Percentiles rank a stretch among this genome's conserved stretches.
These are phyloP conservation scores for Calonectris borealis DNA, from an alignment of 2,113 vertebrate genomes.

Conservation along the genomic window DNA sequence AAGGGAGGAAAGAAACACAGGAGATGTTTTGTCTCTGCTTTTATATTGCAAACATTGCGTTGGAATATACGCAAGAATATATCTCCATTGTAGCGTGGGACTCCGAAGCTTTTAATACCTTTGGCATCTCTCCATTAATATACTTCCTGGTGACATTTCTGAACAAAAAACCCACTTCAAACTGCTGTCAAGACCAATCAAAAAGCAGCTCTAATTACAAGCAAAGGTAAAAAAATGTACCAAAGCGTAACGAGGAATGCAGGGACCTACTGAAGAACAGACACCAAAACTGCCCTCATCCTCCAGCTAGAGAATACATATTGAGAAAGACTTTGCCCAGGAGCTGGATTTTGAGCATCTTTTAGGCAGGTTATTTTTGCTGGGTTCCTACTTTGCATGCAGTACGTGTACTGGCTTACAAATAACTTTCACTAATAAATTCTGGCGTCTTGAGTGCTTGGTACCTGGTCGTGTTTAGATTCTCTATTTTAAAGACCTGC, in stretches of 20 bases:
- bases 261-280: neutral
- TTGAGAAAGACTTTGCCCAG: neutral
- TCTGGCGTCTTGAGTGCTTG: neutral
- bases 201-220: neutral
- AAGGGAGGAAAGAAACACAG: neutral
- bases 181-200: neutral
- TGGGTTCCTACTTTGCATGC: neutral
- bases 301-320: neutral
- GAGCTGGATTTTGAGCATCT: neutral
- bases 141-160: neutral
- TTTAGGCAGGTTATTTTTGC: neutral
- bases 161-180: neutral
- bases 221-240: neutral
- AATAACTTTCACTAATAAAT: neutral
- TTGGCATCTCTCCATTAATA: neutral
- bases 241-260: neutral
- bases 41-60: neutral
- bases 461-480: neutral
- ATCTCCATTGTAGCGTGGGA: neutral
- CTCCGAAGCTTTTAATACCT: neutral
- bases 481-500: neutral
- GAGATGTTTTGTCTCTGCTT: constrained; percentile 11
- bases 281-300: neutral
- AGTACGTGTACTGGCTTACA: accelerated
- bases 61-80: neutral